Conservation (phyloP, 2,797 vertebrate species). For the Cossypha polioptera region DNA sequence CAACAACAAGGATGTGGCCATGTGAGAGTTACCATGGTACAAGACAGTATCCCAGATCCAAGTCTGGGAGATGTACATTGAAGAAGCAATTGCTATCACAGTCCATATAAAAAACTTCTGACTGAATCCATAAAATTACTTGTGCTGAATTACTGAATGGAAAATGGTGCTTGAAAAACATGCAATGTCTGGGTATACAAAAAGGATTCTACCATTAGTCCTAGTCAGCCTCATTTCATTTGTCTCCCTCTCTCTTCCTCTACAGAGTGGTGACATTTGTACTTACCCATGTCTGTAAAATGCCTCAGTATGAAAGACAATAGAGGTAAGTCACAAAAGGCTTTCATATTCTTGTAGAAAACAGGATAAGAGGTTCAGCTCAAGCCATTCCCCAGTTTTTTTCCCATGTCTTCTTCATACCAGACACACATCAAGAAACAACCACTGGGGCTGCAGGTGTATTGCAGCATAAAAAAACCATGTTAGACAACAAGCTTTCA, state of each 20-base stretch:
- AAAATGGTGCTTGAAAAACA: not conserved
- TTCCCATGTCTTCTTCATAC: not conserved
- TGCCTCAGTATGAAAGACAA: constrained; percentile 7
- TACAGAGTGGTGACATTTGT: not conserved
- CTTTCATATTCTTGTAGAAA: not conserved
- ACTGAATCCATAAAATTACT: not conserved
- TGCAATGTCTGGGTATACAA: not conserved
- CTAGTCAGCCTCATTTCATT: not conserved
- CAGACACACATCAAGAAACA: constrained; percentile 27
- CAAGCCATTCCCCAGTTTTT: not conserved
- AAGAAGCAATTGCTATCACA: not conserved
- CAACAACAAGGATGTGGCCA: not conserved
- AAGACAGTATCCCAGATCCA: not conserved
- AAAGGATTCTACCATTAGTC: not conserved
- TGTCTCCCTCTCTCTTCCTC: not conserved
- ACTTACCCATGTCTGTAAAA: constrained; percentile 45
- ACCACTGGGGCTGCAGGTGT: not conserved
- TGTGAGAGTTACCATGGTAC: not conserved
- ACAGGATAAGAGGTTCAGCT: not conserved
- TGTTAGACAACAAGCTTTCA: constrained; percentile 23
- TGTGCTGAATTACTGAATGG: not conserved
- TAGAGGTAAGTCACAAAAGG: not conserved
- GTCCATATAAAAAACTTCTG: not conserved
- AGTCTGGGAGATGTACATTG: not conserved
- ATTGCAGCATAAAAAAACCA: not conserved